Evolutionary conservation across 2,888 invertebrate species (phyloP), one percentile per base, ranked within the genome.

Genomic region (Agrotis exclamationis): DNA sequence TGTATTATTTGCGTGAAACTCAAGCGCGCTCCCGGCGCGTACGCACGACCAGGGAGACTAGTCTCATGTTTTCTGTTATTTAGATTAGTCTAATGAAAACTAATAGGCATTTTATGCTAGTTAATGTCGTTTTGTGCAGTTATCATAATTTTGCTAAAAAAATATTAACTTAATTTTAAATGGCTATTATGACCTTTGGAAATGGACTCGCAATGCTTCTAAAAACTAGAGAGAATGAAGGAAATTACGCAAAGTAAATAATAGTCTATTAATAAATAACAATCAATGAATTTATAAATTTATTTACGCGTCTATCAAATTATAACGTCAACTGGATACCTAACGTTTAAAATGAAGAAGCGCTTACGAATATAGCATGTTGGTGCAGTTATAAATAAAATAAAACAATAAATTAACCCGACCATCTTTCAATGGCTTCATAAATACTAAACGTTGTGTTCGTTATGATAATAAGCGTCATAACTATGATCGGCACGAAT

Each of bases 1-100:
- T 89, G 85, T 93, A 91, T 94, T 92, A 94, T 95, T 94, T 95
- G 90, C 88, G 88, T 88, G 92, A 94, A 95, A 93, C 91, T 89
- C 90, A 92, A 90, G 92, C 92, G 91, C 91, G 92, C 92, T 91
- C 88, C 90, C 88, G 86, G 89, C 89, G 90, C 83, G 73, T 75
- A 82, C 63, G 69, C 74, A 81, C 79, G 74, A 72, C 24, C 56
- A 76, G 79, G 82, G 83, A 83, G 77, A 62, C 56, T 57, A 58
- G 28, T 14, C 45, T 20, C 47, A 70, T 51, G 54, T 62, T 57
- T 73, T 63, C 47, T 60, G 51, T 68, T 62, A 45, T 58, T 51
- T 58, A 13, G n/a, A 56, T 11, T 59, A 13, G 3, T 14, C 13
- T 45, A 51, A 60, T 53, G 6, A 1, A 20, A 72, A 53, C 45